Conservation (phyloP, 2,797 vertebrate species). For the Hybognathus amarus region DNA sequence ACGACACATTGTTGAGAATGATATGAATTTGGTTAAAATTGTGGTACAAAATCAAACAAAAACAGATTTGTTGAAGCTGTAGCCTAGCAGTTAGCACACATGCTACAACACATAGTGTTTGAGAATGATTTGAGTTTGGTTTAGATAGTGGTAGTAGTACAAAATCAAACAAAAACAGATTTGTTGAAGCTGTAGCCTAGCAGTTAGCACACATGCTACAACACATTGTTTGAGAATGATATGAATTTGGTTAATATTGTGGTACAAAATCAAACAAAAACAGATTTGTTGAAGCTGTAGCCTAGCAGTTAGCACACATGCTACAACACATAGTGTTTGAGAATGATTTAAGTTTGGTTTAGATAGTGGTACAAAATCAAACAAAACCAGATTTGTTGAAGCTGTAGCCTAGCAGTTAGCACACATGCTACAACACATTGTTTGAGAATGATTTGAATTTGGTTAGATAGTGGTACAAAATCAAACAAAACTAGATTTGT, state of each 20-base stretch:
- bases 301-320: neutral
- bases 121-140: neutral
- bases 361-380: neutral
- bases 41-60: neutral
- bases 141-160: no score
- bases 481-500: no score
- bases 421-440: neutral
- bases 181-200: neutral
- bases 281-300: neutral
- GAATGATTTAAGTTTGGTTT: neutral
- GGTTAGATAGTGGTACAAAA: neutral
- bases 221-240: neutral
- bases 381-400: neutral
- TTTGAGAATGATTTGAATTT: neutral
- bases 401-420: neutral
- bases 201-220: neutral
- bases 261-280: neutral
- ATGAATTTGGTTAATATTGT: neutral
- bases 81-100: neutral
- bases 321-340: neutral
- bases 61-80: no score
- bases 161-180: neutral
- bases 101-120: no score
- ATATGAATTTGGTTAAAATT: neutral
- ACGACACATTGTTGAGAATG: neutral